phyloP scores from a whole-genome alignment of 1,140 invertebrate genomes.

The Olivierus martensii region DNA sequence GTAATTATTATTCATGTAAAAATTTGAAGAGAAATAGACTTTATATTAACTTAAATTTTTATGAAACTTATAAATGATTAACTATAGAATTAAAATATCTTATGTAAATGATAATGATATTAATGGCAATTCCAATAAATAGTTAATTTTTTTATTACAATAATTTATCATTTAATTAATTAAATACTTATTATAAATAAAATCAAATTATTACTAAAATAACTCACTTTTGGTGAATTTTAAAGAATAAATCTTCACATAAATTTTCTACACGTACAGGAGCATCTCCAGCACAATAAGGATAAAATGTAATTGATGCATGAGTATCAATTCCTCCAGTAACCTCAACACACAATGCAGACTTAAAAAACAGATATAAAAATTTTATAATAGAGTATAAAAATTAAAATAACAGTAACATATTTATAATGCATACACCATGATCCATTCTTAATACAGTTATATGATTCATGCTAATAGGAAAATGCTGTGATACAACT shows the following conservation, averaged over 20 bases:
- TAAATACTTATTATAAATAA: too few relatives aligned
- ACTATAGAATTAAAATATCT: too few relatives aligned
- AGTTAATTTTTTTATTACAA: too few relatives aligned
- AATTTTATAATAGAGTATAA: too few relatives aligned
- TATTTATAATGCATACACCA: constrained; percentile 39
- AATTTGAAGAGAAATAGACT: too few relatives aligned
- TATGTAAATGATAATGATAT: too few relatives aligned
- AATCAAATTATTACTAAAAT: too few relatives aligned
- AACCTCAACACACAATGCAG: constrained; percentile 55
- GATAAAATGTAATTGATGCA: constrained; percentile 52
- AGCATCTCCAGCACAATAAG: constrained; percentile 52
- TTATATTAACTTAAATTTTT: too few relatives aligned
- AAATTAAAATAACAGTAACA: neutral
- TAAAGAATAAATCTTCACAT: constrained; percentile 64
- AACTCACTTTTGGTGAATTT: constrained; percentile 51
- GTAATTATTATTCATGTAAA: too few relatives aligned
- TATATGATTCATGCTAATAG: constrained; percentile 47
- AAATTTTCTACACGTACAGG: constrained; percentile 65
- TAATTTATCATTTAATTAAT: too few relatives aligned
- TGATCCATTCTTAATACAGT: constrained; percentile 68
- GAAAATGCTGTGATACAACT: constrained; percentile 59
- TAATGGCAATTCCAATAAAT: too few relatives aligned
- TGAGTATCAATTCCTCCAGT: constrained; percentile 52
- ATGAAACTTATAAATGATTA: too few relatives aligned
- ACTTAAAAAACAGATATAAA: constrained; percentile 34